Percentiles rank a stretch among this genome's conserved stretches.
These are phyloP conservation scores for Ceuthmochares aereus DNA, from an alignment of 2,113 vertebrate species.

Conservation along the genomic window DNA sequence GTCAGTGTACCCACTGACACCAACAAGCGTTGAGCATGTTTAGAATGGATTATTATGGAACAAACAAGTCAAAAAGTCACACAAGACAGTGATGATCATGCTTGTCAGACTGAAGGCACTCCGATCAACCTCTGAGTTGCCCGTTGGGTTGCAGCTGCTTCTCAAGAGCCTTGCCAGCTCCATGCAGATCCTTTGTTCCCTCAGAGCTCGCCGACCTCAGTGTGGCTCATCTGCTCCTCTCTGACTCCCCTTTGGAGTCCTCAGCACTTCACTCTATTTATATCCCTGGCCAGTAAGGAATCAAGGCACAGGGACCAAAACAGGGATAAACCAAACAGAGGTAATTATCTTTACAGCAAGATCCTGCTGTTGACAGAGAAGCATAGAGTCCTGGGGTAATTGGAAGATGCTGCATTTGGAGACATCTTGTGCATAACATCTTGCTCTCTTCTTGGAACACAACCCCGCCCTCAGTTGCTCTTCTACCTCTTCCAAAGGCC, in stretches of 20 bases:
- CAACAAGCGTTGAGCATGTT: neutral
- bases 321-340: neutral
- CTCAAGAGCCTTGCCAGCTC: neutral
- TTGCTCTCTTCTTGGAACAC: neutral
- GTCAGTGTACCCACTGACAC: neutral
- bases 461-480: neutral
- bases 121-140: neutral
- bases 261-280: neutral
- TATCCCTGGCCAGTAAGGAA: neutral
- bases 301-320: neutral
- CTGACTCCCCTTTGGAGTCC: neutral
- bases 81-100: neutral
- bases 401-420: neutral
- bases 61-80: neutral
- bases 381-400: neutral
- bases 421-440: neutral
- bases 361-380: neutral
- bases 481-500: neutral
- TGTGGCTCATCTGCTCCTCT: neutral
- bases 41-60: neutral
- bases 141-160: neutral
- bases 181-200: neutral
- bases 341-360: neutral
- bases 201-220: rapidly evolving
- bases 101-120: neutral